Conservation (phyloP, 2,888 invertebrate species). For the Ophion ellenae region DNA sequence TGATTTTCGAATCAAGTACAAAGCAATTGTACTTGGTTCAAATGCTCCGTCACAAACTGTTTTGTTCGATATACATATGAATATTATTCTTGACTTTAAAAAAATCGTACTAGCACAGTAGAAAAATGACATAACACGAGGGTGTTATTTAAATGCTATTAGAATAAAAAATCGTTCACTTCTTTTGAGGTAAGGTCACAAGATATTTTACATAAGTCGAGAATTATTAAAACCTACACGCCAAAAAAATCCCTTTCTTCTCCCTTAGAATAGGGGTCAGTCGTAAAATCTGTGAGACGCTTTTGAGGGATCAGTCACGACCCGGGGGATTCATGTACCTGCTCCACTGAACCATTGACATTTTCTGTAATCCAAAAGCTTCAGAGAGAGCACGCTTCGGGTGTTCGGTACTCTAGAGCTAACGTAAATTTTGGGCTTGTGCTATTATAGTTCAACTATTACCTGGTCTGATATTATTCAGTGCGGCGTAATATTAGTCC, state of each 20-base stretch:
- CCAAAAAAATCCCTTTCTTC: slow-evolving; percentile 40
- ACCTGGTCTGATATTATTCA: slow-evolving; percentile 4
- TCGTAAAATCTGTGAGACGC: slow-evolving; percentile 20
- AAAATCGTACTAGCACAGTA: too few relatives aligned
- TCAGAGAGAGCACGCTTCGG: slow-evolving; percentile 75
- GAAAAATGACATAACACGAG: too few relatives aligned
- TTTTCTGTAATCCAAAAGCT: slow-evolving; percentile 73
- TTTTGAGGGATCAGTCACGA: slow-evolving; percentile 46
- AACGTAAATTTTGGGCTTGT: slow-evolving; percentile 15
- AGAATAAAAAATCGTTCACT: slow-evolving; percentile 23
- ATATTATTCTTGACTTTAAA: too few relatives aligned
- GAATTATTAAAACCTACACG: slow-evolving; percentile 13
- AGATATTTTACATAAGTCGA: slow-evolving; percentile 18
- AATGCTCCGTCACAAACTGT: too few relatives aligned
- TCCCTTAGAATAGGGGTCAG: slow-evolving; percentile 2
- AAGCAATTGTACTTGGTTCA: too few relatives aligned
- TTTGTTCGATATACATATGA: too few relatives aligned
- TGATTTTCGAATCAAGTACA: too few relatives aligned
- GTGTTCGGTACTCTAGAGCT: slow-evolving; percentile 15
- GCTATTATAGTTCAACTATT: not conserved
- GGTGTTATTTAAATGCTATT: not conserved
- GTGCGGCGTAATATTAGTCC: not conserved
- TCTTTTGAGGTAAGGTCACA: slow-evolving; percentile 12
- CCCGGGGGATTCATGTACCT: slow-evolving; percentile 25
- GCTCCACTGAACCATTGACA: slow-evolving; percentile 67